phyloP scores from a whole-genome alignment of 1,140 invertebrate genomes.

The Condylostylus longicornis region DNA sequence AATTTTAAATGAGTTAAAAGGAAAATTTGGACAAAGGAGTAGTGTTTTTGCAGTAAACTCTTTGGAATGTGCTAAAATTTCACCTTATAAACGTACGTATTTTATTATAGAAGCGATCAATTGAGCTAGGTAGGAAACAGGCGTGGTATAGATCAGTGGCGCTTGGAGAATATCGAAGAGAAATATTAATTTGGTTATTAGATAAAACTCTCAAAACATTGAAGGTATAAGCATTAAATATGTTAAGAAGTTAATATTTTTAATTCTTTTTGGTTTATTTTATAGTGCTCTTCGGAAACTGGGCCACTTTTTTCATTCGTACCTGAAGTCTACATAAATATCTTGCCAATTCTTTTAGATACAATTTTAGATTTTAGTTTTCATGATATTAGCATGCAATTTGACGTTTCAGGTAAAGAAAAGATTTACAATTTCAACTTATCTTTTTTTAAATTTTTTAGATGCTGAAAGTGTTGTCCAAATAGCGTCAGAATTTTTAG shows the following conservation, averaged over 20 bases:
- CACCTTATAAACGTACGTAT: not conserved
- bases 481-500: slow-evolving; percentile 55
- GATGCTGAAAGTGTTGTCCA: slow-evolving; percentile 35
- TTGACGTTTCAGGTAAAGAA: slow-evolving; percentile 28
- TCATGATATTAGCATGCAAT: slow-evolving; percentile 24
- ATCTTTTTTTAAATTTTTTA: not conserved
- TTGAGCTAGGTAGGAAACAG: slow-evolving; percentile 27
- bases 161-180: slow-evolving; percentile 16
- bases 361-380: slow-evolving; percentile 46
- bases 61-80: not conserved
- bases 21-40: slow-evolving; percentile 25
- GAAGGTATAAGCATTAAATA: slow-evolving; percentile 11
- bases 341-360: slow-evolving; percentile 34
- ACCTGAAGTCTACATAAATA: slow-evolving; percentile 60
- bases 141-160: slow-evolving; percentile 28
- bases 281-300: slow-evolving; percentile 32
- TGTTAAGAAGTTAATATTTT: slow-evolving; percentile 3
- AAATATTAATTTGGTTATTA: slow-evolving; percentile 40
- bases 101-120: slow-evolving; percentile 23
- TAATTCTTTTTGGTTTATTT: not conserved
- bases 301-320: slow-evolving; percentile 61
- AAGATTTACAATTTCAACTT: not conserved
- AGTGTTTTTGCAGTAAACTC: slow-evolving; percentile 27
- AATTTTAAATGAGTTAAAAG: slow-evolving; percentile 20
- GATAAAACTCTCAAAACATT: slow-evolving; percentile 39